Percentiles rank a stretch among this genome's conserved stretches.
Evolutionary conservation across 2,888 invertebrate species (phyloP).

Genomic region (Neocrepidodera transversa): DNA sequence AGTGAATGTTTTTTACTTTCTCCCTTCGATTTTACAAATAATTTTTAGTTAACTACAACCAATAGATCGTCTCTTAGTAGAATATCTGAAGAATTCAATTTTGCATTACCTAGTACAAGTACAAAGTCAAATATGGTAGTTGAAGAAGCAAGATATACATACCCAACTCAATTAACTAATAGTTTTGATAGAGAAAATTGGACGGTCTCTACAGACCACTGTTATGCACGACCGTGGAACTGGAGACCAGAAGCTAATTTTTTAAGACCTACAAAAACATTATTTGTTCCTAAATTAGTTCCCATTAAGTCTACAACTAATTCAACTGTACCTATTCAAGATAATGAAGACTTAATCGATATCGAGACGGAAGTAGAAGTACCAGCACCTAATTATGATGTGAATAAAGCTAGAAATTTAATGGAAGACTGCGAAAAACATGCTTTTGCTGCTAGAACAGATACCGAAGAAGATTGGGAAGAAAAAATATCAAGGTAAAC

Average conservation of each 20-base stretch:
- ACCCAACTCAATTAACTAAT: conserved; percentile 44
- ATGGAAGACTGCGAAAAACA: conserved; percentile 77
- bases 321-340: conserved; percentile 44
- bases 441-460: conserved; percentile 67
- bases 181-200: conserved; percentile 47
- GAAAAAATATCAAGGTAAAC: conserved; percentile 69
- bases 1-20: neutral
- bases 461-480: conserved; percentile 73
- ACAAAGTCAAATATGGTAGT: conserved; percentile 36
- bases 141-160: conserved; percentile 45
- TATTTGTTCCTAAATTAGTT: conserved; percentile 59
- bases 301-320: conserved; percentile 45
- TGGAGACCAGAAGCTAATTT: conserved; percentile 70
- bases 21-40: conserved; percentile 1
- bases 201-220: conserved; percentile 70
- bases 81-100: conserved; percentile 30
- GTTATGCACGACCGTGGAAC: conserved; percentile 75
- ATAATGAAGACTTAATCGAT: conserved; percentile 59
- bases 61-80: conserved; percentile 14
- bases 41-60: conserved; percentile 27
- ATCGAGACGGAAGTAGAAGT: conserved; percentile 59
- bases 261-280: conserved; percentile 65
- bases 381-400: conserved; percentile 66
- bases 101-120: conserved; percentile 27
- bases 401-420: conserved; percentile 65